Evolutionary conservation across 2,113 vertebrate species (phyloP).

Genomic region (Rissa tridactyla): DNA sequence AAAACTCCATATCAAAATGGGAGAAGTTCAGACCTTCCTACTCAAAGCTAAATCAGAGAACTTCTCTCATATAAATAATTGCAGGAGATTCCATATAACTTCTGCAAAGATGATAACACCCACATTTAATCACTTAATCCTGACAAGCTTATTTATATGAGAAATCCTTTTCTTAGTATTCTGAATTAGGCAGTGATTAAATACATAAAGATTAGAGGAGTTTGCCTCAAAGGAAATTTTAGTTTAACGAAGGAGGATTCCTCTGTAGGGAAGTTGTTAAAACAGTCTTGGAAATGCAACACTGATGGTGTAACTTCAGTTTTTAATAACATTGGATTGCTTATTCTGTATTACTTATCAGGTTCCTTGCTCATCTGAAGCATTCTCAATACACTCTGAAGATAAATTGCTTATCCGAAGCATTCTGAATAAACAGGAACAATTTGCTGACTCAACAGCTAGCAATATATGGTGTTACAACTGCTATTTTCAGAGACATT

Average conservation of each 20-base stretch:
- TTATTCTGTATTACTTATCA: neutral
- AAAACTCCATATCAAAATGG: neutral
- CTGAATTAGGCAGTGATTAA: neutral
- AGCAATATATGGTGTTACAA: neutral
- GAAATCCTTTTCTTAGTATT: neutral
- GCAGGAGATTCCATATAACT: neutral
- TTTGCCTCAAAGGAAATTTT: neutral
- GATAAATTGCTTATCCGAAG: neutral
- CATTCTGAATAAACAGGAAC: neutral
- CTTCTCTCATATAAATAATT: neutral
- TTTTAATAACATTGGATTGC: neutral
- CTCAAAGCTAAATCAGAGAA: neutral
- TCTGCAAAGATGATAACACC: neutral
- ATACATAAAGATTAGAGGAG: neutral
- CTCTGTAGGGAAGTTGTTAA: neutral
- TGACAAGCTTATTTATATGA: neutral
- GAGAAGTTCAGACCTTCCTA: neutral
- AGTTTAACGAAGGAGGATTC: neutral
- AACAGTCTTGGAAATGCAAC: neutral
- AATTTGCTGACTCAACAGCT: neutral
- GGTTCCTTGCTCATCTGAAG: neutral
- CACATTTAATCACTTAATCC: neutral
- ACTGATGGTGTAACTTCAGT: neutral
- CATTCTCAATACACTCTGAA: neutral
- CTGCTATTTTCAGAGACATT: neutral